A percentile compares a stretch with the other conserved stretches of the same genome.
These are phyloP conservation scores for Athene noctua DNA, from an alignment of 2,113 vertebrate genomes.

Conservation along the genomic window DNA sequence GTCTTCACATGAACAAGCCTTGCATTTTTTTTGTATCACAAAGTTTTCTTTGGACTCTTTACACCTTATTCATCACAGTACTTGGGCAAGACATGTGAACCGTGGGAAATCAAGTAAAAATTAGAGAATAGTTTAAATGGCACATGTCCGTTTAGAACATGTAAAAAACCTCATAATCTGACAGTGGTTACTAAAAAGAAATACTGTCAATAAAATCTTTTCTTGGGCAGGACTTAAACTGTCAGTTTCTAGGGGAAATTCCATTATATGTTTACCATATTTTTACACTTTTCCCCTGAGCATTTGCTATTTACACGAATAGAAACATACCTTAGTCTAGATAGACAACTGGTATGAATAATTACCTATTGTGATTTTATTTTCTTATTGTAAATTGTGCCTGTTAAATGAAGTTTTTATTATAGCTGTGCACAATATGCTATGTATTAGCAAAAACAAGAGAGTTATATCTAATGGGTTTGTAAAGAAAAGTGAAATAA, in stretches of 20 bases:
- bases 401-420: not conserved
- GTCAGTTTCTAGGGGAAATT: not conserved
- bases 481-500: not conserved
- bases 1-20: not conserved
- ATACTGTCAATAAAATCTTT: not conserved
- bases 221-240: not conserved
- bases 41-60: not conserved
- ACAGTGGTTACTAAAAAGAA: not conserved
- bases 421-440: not conserved
- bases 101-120: not conserved
- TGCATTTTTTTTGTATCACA: not conserved
- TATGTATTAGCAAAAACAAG: not conserved
- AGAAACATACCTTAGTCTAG: not conserved
- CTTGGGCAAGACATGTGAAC: not conserved
- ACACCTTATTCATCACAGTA: not conserved
- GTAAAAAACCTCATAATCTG: not conserved
- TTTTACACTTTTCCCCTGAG: not conserved
- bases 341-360: not conserved
- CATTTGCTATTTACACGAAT: not conserved
- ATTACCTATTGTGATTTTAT: not conserved
- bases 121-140: not conserved
- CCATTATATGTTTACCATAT: not conserved
- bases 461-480: not conserved
- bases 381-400: not conserved
- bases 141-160: not conserved